Evolutionary conservation across 2,888 invertebrate species (phyloP), one percentile per base, ranked within the genome.

Genomic region (Griposia aprilina): DNA sequence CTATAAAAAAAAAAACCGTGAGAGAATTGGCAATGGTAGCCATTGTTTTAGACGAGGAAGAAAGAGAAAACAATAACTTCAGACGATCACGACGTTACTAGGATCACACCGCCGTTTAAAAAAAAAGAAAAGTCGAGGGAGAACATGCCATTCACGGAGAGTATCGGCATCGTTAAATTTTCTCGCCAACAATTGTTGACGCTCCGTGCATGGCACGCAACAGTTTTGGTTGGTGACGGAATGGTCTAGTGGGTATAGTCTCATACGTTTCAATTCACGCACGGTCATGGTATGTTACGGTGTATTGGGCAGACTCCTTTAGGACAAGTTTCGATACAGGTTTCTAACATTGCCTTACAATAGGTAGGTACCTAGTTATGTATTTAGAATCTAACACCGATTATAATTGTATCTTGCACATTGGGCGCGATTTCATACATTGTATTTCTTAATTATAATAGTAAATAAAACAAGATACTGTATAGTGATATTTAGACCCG

Each of bases 401-500:
- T 52, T 41, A 26, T 17, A 10, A n/a, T 48, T 48, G n/a, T 55
- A 26, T 41, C 62, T 78, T 63, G 70, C 57, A 80, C 55, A 57
- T 63, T 36, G 57, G 36, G 55, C 62, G 36, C 62, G 15, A 50
- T 80, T 74, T 63, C 36, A 11, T 36, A 62, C 20, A 3, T 10
- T 30, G 20, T 13, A 20, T 20, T 48, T 48, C 20, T 52, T 41
- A 13, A 52, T 59, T 59, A 72, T 78, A 48, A 57, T 15, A 57
- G 30, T 73, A 63, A n/a, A 52, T 68, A 81, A 23, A 23, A n/a
- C 48, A 69, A 82, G n/a, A 59, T 26, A 50, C 17, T 71, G 52
- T 57, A 41, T 52, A 75, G 8, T 45, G 13, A 55, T 41, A 67
- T 48, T 55, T 45, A 60, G 48, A 67, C 62, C 85, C 82, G 85